These are phyloP conservation scores for Probosciger aterrimus DNA, from an alignment of 2,113 vertebrate species.

Conservation along the genomic window DNA sequence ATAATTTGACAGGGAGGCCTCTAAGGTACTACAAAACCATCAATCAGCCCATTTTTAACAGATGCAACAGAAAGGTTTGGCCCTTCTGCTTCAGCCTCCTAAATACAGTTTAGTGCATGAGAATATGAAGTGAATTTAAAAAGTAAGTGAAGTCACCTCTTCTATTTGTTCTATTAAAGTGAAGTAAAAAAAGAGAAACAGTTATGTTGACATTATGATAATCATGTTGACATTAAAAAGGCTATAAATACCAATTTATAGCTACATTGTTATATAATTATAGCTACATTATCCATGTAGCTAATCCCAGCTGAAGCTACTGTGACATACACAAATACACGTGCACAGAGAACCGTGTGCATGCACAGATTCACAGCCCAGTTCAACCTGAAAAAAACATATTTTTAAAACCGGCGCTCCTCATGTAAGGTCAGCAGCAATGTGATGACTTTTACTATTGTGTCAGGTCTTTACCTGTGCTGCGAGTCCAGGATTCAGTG, in stretches of 20 bases:
- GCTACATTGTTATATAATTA: background rate
- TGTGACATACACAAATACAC: background rate
- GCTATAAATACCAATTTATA: background rate
- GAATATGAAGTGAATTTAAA: background rate
- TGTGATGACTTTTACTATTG: background rate
- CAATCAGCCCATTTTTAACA: background rate
- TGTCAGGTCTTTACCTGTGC: background rate
- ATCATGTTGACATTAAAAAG: background rate
- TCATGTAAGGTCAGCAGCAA: background rate
- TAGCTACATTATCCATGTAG: background rate
- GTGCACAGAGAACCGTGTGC: background rate
- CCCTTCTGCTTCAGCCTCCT: background rate
- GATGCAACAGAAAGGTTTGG: background rate
- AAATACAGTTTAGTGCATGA: background rate
- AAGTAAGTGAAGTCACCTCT: background rate
- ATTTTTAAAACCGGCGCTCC: background rate
- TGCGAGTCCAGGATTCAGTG: background rate
- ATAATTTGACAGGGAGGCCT: background rate
- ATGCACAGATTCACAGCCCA: background rate
- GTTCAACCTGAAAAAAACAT: background rate
- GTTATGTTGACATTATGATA: background rate
- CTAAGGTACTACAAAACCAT: background rate
- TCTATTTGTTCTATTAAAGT: background rate
- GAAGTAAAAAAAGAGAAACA: background rate
- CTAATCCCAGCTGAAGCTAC: background rate